Conservation (phyloP, 2,113 vertebrate genomes). For the Electrona antarctica region DNA sequence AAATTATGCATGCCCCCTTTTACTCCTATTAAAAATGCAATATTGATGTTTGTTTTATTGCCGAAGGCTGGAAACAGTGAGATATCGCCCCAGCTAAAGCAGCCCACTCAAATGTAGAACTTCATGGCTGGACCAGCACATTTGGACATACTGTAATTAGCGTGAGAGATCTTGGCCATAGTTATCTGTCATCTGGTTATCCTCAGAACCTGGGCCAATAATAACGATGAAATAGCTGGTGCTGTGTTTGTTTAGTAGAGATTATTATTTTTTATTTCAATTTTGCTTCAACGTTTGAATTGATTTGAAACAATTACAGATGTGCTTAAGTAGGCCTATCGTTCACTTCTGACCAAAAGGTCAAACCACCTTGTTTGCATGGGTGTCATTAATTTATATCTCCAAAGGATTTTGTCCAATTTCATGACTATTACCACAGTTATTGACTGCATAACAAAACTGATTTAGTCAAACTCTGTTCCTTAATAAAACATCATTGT, state of each 20-base stretch:
- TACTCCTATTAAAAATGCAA: conserved; percentile 58
- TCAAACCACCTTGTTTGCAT: conserved; percentile 1
- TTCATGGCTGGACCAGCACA: conserved; percentile 36
- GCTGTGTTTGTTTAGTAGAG: too few species aligned
- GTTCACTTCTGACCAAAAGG: background rate
- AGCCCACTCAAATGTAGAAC: conserved; percentile 49
- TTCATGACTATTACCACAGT: too few species aligned
- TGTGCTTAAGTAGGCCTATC: too few species aligned
- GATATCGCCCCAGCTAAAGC: conserved; percentile 43
- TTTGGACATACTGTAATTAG: conserved; percentile 49
- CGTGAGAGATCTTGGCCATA: conserved; percentile 40
- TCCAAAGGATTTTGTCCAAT: background rate
- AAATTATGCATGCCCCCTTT: conserved; percentile 59
- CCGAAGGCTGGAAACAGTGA: conserved; percentile 46
- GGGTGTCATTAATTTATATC: background rate
- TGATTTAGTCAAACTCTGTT: too few species aligned
- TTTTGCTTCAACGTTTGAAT: too few species aligned
- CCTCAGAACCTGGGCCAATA: conserved; percentile 28
- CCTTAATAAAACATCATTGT: too few species aligned
- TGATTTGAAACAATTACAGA: too few species aligned
- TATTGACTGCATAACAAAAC: too few species aligned
- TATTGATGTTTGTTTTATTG: conserved; percentile 60
- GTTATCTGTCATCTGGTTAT: conserved; percentile 46
- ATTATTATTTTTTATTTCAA: too few species aligned
- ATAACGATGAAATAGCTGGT: conserved; percentile 13